These are phyloP conservation scores for Brassicogethes aeneus DNA, from an alignment of 2,888 invertebrate species.

Conservation along the genomic window DNA sequence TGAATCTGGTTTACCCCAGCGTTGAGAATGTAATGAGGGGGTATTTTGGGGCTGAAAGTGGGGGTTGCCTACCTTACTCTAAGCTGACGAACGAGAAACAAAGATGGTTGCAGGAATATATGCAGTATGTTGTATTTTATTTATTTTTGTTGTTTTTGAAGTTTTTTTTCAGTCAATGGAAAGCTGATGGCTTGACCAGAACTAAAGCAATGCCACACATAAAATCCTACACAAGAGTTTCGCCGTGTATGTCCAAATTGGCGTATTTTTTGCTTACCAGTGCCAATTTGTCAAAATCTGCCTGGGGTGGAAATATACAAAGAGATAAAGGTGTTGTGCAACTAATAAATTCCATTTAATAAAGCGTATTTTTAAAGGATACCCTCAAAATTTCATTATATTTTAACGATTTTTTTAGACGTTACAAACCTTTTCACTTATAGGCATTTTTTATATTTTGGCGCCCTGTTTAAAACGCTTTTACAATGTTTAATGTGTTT, in stretches of 20 bases:
- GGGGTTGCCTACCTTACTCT: slow-evolving; percentile 80
- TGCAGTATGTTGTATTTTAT: slow-evolving; percentile 64
- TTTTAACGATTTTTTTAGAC: too few species aligned
- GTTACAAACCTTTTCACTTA: too few species aligned
- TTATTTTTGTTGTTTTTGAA: neutral
- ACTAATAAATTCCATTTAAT: neutral
- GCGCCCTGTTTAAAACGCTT: too few species aligned
- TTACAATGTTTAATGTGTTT: too few species aligned
- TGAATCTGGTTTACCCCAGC: slow-evolving; percentile 61
- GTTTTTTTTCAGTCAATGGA: slow-evolving; percentile 68
- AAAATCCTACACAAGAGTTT: slow-evolving; percentile 77
- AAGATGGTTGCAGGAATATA: slow-evolving; percentile 64
- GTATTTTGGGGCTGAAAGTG: slow-evolving; percentile 76
- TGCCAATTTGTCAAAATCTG: slow-evolving; percentile 93
- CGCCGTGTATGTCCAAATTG: slow-evolving; percentile 54
- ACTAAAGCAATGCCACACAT: slow-evolving; percentile 90
- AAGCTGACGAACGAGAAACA: slow-evolving; percentile 69
- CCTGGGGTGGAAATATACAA: slow-evolving; percentile 77
- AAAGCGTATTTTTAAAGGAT: too few species aligned
- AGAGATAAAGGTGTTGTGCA: slow-evolving; percentile 22
- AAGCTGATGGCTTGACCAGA: slow-evolving; percentile 57
- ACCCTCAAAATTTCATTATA: too few species aligned
- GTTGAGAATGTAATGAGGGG: slow-evolving; percentile 77
- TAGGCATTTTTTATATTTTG: too few species aligned
- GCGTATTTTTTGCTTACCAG: slow-evolving; percentile 87